Evolutionary conservation across 2,113 vertebrate genomes (phyloP).

Genomic region (Ginglymostoma cirratum): DNA sequence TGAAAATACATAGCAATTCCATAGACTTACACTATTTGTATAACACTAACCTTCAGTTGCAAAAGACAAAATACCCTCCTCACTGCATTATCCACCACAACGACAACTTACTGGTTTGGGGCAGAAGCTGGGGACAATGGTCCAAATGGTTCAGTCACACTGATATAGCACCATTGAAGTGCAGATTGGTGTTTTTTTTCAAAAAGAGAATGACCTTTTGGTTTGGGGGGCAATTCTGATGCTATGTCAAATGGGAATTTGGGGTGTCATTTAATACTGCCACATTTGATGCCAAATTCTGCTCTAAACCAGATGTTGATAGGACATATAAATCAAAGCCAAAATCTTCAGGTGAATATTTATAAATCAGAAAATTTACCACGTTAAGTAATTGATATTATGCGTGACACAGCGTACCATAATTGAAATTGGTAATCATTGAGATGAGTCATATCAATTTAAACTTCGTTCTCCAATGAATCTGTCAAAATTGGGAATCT

Average conservation of each 20-base stretch:
- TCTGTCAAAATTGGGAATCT: not conserved
- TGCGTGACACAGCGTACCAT: not conserved
- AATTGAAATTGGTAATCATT: not conserved
- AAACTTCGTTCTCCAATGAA: not conserved
- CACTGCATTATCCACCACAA: not conserved
- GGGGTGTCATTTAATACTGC: not conserved
- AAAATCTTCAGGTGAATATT: not conserved
- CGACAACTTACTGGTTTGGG: not conserved
- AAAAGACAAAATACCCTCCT: not conserved
- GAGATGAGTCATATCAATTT: not conserved
- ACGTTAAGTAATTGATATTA: not conserved
- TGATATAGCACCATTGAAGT: not conserved
- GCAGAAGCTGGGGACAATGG: not conserved
- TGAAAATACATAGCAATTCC: not conserved
- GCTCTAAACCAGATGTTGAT: not conserved
- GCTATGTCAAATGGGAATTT: not conserved
- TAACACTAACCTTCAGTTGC: not conserved
- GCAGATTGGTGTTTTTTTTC: not conserved
- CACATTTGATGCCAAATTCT: not conserved
- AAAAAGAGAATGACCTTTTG: not conserved
- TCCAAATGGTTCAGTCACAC: not conserved
- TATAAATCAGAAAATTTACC: not conserved
- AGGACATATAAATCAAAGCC: not conserved
- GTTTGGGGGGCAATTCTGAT: not conserved
- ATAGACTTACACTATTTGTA: not conserved